Evolutionary conservation across 2,113 vertebrate genomes (phyloP).

Genomic region (Siniperca knerii): DNA sequence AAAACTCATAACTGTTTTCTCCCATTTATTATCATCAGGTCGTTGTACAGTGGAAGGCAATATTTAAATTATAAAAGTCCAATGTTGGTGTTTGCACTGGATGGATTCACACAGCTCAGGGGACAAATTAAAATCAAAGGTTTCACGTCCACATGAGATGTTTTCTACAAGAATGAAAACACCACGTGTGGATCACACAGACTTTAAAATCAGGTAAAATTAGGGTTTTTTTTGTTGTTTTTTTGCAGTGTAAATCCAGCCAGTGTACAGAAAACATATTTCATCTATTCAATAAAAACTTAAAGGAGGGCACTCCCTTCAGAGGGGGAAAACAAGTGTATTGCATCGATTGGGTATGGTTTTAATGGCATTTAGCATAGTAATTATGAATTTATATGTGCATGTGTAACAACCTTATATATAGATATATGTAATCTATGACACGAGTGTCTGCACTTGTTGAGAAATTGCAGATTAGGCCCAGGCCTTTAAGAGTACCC

Average conservation of each 20-base stretch:
- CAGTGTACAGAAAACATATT: slow-evolving; percentile 63
- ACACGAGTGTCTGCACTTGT: slow-evolving; percentile 73
- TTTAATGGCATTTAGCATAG: slow-evolving; percentile 74
- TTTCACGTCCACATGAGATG: slow-evolving; percentile 6
- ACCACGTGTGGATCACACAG: slow-evolving; percentile 19
- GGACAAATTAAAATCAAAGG: slow-evolving; percentile 15
- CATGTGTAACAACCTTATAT: slow-evolving; percentile 64
- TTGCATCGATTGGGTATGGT: slow-evolving; percentile 70
- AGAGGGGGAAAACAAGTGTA: slow-evolving; percentile 56
- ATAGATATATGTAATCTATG: slow-evolving; percentile 71
- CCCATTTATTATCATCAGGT: slow-evolving; percentile 81
- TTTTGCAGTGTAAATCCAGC: slow-evolving; percentile 63
- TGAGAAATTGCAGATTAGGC: slow-evolving; percentile 72
- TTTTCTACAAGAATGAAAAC: slow-evolving; percentile 22
- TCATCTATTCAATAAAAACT: slow-evolving; percentile 66
- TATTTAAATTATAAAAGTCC: slow-evolving; percentile 85
- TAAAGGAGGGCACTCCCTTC: slow-evolving; percentile 58
- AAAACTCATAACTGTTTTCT: slow-evolving; percentile 58
- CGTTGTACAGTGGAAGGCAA: slow-evolving; percentile 82
- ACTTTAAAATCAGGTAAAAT: neutral
- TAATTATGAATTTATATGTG: slow-evolving; percentile 75
- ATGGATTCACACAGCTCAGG: slow-evolving; percentile 56
- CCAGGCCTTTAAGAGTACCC: slow-evolving; percentile 75
- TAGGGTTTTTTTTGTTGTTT: neutral
- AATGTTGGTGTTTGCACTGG: slow-evolving; percentile 64